These are phyloP conservation scores for Sturmia bella DNA, from an alignment of 2,888 invertebrate genomes.

Conservation along the genomic window DNA sequence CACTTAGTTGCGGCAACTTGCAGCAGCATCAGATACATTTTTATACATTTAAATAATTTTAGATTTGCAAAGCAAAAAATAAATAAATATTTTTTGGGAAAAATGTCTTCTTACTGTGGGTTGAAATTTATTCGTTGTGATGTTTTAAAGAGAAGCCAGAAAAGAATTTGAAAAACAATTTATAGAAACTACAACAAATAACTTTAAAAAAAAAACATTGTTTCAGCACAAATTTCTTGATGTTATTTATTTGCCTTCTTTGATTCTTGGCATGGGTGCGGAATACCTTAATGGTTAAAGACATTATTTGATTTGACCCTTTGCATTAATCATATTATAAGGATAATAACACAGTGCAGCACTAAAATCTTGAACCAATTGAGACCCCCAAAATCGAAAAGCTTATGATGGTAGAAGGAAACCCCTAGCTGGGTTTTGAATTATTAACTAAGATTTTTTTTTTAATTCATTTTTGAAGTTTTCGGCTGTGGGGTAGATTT, in stretches of 20 bases:
- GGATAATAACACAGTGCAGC: too few species aligned
- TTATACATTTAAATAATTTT: slow-evolving; percentile 40
- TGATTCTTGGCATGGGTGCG: slow-evolving; percentile 48
- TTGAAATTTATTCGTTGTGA: background rate
- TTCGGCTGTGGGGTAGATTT: too few species aligned
- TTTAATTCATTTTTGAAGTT: too few species aligned
- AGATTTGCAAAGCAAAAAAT: slow-evolving; percentile 13
- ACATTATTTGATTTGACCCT: background rate
- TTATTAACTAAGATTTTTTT: too few species aligned
- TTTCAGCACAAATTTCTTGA: background rate
- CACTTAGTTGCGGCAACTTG: slow-evolving; percentile 31
- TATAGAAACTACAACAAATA: slow-evolving; percentile 12
- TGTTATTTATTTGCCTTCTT: background rate
- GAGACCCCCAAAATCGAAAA: too few species aligned
- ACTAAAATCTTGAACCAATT: too few species aligned
- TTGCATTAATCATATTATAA: slow-evolving; percentile 5
- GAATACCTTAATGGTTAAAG: slow-evolving; percentile 12
- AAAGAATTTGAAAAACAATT: slow-evolving; percentile 31
- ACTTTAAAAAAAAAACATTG: slow-evolving; percentile 15
- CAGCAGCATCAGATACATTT: slow-evolving; percentile 3
- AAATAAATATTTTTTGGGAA: background rate
- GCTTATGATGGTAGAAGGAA: too few species aligned
- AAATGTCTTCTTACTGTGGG: slow-evolving; percentile 34
- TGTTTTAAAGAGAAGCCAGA: slow-evolving; percentile 5
- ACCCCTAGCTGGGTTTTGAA: too few species aligned